Evolutionary conservation across 2,888 invertebrate genomes (phyloP).

Genomic region (Corythucha ciliata): DNA sequence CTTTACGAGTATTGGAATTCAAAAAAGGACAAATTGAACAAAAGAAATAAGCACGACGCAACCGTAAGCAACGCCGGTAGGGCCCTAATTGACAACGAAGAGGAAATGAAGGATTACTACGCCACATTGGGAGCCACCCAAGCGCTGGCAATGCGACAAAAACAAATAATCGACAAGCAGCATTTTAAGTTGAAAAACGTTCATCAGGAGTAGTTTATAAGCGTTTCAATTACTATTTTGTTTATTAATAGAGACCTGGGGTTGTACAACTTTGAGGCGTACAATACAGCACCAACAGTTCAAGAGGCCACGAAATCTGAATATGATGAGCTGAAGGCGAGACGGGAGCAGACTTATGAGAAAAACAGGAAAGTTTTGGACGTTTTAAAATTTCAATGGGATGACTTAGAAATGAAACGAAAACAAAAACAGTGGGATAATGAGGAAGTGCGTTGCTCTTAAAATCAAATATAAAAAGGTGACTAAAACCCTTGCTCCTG

Average conservation of each 20-base stretch:
- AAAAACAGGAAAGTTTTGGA: constrained; percentile 14
- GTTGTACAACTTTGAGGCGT: not conserved
- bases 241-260: too few relatives aligned
- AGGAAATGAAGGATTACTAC: constrained; percentile 21
- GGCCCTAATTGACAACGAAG: constrained; percentile 10
- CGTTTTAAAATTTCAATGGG: constrained; percentile 15
- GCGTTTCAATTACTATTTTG: too few relatives aligned
- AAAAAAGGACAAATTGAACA: too few relatives aligned
- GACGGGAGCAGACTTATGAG: not conserved
- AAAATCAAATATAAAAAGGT: too few relatives aligned
- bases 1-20: too few relatives aligned
- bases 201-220: too few relatives aligned
- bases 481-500: too few relatives aligned
- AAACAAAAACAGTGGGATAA: too few relatives aligned
- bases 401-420: constrained; percentile 14
- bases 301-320: not conserved
- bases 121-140: constrained; percentile 10
- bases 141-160: constrained; percentile 17
- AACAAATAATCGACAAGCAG: constrained; percentile 15
- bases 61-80: constrained; percentile 10
- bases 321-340: constrained; percentile 16
- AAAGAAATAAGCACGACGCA: too few relatives aligned
- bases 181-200: too few relatives aligned
- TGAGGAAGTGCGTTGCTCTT: too few relatives aligned
- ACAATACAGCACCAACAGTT: not conserved